Base-by-base conservation (phyloP, 2,888 invertebrate species). In the Dolichomitus sp. region DNA sequence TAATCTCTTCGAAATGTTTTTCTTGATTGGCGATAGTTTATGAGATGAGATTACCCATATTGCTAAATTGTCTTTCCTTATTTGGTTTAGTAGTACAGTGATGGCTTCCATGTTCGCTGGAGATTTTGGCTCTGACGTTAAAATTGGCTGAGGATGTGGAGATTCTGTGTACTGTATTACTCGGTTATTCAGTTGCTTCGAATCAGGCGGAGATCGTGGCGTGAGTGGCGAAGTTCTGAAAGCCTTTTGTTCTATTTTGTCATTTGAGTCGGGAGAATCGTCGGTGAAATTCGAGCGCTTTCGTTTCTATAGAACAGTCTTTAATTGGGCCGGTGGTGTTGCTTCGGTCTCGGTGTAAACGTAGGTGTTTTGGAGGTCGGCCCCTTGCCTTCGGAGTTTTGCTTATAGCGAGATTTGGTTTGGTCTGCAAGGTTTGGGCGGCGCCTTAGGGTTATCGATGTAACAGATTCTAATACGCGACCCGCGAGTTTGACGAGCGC, bases 391-490 rank as follows among this genome's bases (percentile, higher is more conserved):
- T 69, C 37, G 54, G 69, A 19, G 52, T 69, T 37, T 40, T 50
- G 14, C 4, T 9, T 14, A 30, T 14, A 14, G 57, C 33, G 5
- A 30, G 14, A 30, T 3, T 92, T 45, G 96, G 96, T 40, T 93
- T 93, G 87, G 93, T 94, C 92, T 93, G 12, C 94, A 94, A 81
- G 95, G 94, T 92, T 96, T 30, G 94, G 95, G 81, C 95, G 94
- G 92, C 96, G 96, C 87, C 94, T 94, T 48, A 89, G 94, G 17
- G 95, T 94, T 52, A 94, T 68, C 93, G 93, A 17, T 91, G n/a
- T n/a, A n/a, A n/a, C n/a, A n/a, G n/a, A n/a, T n/a, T n/a, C n/a
- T n/a, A n/a, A n/a, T n/a, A n/a, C n/a, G n/a, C n/a, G n/a, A n/a
- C n/a, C n/a, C n/a, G n/a, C n/a, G n/a, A n/a, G n/a, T n/a, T n/a